Evolutionary conservation across 2,797 vertebrate genomes (phyloP).

Genomic region (Myiothlypis chrysogaster): DNA sequence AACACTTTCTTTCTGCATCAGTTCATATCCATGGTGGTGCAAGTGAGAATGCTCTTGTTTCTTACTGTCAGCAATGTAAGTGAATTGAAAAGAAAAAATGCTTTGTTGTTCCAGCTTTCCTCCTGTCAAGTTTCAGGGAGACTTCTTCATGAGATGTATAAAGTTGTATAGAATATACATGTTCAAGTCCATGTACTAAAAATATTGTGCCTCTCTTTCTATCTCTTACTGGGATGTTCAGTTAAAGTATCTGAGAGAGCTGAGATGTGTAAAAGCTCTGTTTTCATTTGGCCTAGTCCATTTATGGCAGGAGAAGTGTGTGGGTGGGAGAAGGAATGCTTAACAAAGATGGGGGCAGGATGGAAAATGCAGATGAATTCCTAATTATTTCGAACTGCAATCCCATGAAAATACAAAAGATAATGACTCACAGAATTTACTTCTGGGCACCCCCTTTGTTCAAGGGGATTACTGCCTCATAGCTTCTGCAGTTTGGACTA

Average conservation of each 20-base stretch:
- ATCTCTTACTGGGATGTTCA: neutral
- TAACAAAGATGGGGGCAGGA: neutral
- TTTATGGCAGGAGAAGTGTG: neutral
- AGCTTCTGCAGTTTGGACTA: neutral
- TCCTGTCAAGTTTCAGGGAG: neutral
- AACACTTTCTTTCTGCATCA: neutral
- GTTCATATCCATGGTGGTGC: neutral
- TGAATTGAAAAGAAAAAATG: neutral
- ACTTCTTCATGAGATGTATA: neutral
- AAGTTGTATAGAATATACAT: neutral
- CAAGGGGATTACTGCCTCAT: neutral
- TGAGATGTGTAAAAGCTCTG: neutral
- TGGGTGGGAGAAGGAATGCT: neutral
- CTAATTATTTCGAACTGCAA: conserved; percentile 8
- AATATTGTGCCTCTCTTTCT: neutral
- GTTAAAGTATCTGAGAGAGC: neutral
- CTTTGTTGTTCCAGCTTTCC: neutral
- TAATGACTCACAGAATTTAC: neutral
- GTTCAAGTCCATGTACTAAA: neutral
- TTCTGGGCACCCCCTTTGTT: neutral
- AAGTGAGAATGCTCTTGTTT: neutral
- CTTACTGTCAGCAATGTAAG: neutral
- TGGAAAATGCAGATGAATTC: neutral
- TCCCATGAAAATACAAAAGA: neutral
- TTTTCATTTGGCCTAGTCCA: neutral